These are phyloP conservation scores for Thomomys bottae DNA, from an alignment of 2,113 vertebrate genomes.

Conservation along the genomic window DNA sequence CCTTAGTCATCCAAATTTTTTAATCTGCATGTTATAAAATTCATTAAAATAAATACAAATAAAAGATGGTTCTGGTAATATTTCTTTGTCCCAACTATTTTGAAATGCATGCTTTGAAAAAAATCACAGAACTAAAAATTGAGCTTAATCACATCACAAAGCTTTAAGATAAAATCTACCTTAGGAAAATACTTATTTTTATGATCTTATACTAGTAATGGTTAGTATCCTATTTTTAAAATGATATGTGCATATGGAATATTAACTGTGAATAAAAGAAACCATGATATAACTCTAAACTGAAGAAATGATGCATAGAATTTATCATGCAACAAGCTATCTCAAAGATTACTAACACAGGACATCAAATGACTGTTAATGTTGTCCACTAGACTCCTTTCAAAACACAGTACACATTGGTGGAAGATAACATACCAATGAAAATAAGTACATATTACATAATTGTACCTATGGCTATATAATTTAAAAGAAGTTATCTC, in stretches of 20 bases:
- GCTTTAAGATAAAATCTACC: conserved; percentile 30
- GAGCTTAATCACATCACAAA: background rate
- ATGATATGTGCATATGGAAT: background rate
- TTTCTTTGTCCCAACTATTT: background rate
- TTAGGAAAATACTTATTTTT: background rate
- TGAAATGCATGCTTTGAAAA: background rate
- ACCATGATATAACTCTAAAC: background rate
- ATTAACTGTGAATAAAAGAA: background rate
- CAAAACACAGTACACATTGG: background rate
- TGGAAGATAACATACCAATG: conserved; percentile 16
- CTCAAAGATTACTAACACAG: background rate
- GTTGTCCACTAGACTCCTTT: background rate
- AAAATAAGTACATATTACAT: background rate
- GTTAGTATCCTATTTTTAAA: background rate
- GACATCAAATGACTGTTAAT: background rate
- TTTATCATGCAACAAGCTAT: background rate
- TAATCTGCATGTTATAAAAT: background rate
- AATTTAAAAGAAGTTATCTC: conserved; percentile 50
- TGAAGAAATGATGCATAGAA: background rate
- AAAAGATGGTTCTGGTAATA: background rate
- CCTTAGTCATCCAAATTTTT: background rate
- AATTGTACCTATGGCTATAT: background rate
- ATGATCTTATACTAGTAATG: background rate
- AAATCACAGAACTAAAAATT: too few relatives aligned
- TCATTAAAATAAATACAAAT: background rate